Evolutionary conservation across 2,888 invertebrate species (phyloP), one percentile per base, ranked within the genome.

Genomic region (Aromia moschata): DNA sequence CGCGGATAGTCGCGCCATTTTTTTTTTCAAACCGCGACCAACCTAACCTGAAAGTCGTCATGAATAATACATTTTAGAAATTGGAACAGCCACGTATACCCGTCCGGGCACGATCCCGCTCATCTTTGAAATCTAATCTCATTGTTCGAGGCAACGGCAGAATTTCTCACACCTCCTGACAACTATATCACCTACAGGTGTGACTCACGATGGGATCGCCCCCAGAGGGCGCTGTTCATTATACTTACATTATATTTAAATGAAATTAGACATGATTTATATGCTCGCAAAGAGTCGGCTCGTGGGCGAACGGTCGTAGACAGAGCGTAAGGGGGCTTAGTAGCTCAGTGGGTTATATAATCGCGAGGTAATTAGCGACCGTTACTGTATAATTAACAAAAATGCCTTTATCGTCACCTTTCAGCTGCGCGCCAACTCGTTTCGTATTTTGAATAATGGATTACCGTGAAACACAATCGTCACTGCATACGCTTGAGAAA

Each of bases 151-250:
- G 30, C 41, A 12, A n/a, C 41, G 38, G 7, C 33, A 15, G 14
- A 41, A 38, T 52, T 76, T 77, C 79, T 75, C 78, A 77, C 78
- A 78, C 79, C 77, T 77, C 74, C 74, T 71, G 74, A 78, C 77
- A 78, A 76, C 77, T 77, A 73, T 77, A 77, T 77, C 77, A 77
- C 78, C 78, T 77, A 78, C 78, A 76, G 77, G 75, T 77, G 77
- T 79, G 78, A 79, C 70, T 79, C 79, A 79, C 71, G 61, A 68
- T 77, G 77, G 77, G 78, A 74, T 77, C 70, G 77, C 74, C 77
- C n/a, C 52, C 67, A 73, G 73, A 74, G 78, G 77, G 77, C 77
- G 77, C 77, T 73, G 74, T 75, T 77, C 75, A 76, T 77, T 77
- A 76, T 77, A 74, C 77, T 74, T 74, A 73, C 77, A 78, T 77